Conservation (phyloP, 2,797 vertebrate species). For the Numenius phaeopus region DNA sequence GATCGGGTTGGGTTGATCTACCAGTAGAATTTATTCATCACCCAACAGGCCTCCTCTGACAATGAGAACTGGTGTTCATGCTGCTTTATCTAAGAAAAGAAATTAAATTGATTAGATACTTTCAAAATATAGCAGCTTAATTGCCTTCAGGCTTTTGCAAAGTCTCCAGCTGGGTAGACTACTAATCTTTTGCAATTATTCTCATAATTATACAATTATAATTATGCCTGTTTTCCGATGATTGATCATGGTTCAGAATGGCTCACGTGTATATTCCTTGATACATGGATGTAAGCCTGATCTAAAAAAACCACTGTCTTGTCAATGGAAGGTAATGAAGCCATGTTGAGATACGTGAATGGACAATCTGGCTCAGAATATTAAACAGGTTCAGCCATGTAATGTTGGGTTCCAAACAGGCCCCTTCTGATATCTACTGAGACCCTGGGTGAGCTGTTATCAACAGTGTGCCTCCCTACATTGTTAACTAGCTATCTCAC, state of each 20-base stretch:
- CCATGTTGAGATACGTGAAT: not conserved
- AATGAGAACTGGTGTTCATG: not conserved
- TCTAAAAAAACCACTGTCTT: not conserved
- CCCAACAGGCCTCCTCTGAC: not conserved
- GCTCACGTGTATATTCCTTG: not conserved
- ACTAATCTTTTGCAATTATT: slow-evolving; percentile 42
- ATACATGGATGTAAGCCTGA: not conserved
- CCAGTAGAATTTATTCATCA: not conserved
- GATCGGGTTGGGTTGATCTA: not conserved
- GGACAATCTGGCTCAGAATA: not conserved
- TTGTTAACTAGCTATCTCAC: not conserved
- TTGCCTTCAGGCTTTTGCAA: slow-evolving; percentile 3
- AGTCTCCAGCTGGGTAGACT: slow-evolving; percentile 23
- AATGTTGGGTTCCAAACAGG: not conserved
- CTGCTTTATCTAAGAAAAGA: slow-evolving; percentile 23
- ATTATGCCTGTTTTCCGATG: not conserved
- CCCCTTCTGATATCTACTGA: not conserved
- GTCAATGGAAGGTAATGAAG: not conserved
- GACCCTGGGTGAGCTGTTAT: not conserved
- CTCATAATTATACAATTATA: slow-evolving; percentile 34
- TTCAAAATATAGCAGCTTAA: slow-evolving; percentile 22
- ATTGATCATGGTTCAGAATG: not conserved
- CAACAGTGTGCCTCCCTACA: not conserved
- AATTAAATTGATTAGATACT: slow-evolving; percentile 30
- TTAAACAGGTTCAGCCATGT: not conserved